Evolutionary conservation across 2,888 invertebrate genomes (phyloP), one percentile per base, ranked within the genome.

Genomic region (Perizoma flavofasciatum): DNA sequence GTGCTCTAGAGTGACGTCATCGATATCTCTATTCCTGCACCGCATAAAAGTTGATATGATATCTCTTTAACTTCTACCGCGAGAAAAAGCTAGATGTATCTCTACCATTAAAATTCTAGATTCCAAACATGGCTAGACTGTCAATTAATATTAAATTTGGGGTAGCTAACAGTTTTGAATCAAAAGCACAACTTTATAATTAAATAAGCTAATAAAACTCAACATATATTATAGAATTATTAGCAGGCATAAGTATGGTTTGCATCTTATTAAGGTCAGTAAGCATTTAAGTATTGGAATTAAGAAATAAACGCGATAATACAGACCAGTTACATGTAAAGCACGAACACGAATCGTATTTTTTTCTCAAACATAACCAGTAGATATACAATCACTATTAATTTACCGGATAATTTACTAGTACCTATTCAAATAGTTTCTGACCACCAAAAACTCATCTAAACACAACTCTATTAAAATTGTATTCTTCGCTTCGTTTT

Each of bases 401-500:
- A 67, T 70, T 75, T 67, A 57, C 59, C 58, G 57, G 69, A 72
- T 61, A 70, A 63, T 76, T 68, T 68, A 72, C 57, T n/a, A n/a
- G n/a, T n/a, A n/a, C n/a, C n/a, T 63, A 69, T 76, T 72, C 73
- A 79, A 76, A 76, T 74, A 71, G 69, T 72, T 72, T 63, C 66
- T 68, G 63, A 72, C 75, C 75, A 75, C 66, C 69, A 68, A 67
- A 66, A 71, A 68, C 61, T 67, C 69, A 73, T 72, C 69, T 68
- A 65, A 68, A 68, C 70, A 69, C 49, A 45, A 22, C 22, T 22
- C 6, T 10, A 41, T 60, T 70, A 63, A 37, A 35, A 39, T 5
- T 34, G 10, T 22, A 10, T 8, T 39, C 34, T 35, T 35, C 22
- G 22, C 22, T 6, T 22, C 1, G 6, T 22, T 22, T 44, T 22